A percentile compares a stretch with the other conserved stretches of the same genome.
phyloP scores from a whole-genome alignment of 2,888 invertebrate species.

The Coleophora flavipennella region DNA sequence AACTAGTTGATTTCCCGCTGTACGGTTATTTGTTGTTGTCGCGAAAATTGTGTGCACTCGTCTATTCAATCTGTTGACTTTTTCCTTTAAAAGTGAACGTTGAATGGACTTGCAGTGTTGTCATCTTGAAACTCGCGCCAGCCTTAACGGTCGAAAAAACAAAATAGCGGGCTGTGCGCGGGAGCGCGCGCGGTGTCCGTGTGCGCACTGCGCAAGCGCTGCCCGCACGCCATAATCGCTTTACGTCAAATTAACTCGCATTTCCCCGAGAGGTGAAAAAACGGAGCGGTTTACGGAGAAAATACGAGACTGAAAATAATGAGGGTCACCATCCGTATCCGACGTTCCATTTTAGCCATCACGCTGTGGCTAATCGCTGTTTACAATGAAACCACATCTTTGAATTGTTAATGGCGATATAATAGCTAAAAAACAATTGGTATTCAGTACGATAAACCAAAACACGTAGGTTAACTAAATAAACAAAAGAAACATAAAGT shows the following conservation, averaged over 20 bases:
- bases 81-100: conserved; percentile 54
- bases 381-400: background rate
- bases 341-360: conserved; percentile 19
- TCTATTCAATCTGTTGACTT: conserved; percentile 46
- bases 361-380: conserved; percentile 9
- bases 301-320: conserved; percentile 56
- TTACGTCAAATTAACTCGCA: conserved; percentile 55
- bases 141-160: conserved; percentile 19
- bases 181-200: conserved; percentile 40
- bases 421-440: background rate
- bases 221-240: conserved; percentile 37
- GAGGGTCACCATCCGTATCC: conserved; percentile 40
- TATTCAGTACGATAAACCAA: no score
- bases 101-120: conserved; percentile 24
- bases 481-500: no score
- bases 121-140: conserved; percentile 26
- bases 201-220: conserved; percentile 42
- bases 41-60: background rate
- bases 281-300: conserved; percentile 55
- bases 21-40: conserved; percentile 4
- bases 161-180: conserved; percentile 22
- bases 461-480: no score
- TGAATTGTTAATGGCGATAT: background rate
- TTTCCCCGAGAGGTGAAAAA: conserved; percentile 62
- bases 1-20: conserved; percentile 28